Evolutionary conservation across 1,140 invertebrate species (phyloP).

Genomic region (Sitodiplosis mosellana): DNA sequence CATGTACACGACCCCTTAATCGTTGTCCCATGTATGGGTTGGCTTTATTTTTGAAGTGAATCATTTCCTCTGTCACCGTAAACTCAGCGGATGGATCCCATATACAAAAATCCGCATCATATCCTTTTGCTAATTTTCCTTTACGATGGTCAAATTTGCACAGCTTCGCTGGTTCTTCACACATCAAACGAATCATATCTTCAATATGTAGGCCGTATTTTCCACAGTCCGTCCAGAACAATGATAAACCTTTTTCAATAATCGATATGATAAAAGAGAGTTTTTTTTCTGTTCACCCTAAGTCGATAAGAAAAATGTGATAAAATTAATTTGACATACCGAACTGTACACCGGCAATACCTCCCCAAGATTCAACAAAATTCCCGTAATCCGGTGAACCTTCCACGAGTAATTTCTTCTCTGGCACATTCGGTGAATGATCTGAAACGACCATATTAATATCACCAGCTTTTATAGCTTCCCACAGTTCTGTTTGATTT

Average conservation of each 20-base stretch:
- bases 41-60: conserved; percentile 38
- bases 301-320: too few relatives aligned
- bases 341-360: conserved; percentile 53
- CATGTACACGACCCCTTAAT: conserved; percentile 34
- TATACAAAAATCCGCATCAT: conserved; percentile 52
- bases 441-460: conserved; percentile 52
- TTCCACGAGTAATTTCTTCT: conserved; percentile 34
- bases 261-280: too few relatives aligned
- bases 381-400: conserved; percentile 28
- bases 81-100: conserved; percentile 45
- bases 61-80: conserved; percentile 27
- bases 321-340: conserved; percentile 23
- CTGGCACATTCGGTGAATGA: conserved; percentile 50
- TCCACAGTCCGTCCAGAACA: conserved; percentile 42
- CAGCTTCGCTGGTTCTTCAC: conserved; percentile 36
- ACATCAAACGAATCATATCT: conserved; percentile 38
- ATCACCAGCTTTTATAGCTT: conserved; percentile 31
- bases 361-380: conserved; percentile 51
- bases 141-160: conserved; percentile 38
- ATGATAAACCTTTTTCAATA: conserved; percentile 31
- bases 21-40: conserved; percentile 35
- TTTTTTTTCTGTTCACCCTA: too few relatives aligned
- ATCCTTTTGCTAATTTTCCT: conserved; percentile 36
- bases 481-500: conserved; percentile 46
- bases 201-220: conserved; percentile 29